Evolutionary conservation across 1,140 invertebrate species (phyloP).

Genomic region (Bombus affinis): DNA sequence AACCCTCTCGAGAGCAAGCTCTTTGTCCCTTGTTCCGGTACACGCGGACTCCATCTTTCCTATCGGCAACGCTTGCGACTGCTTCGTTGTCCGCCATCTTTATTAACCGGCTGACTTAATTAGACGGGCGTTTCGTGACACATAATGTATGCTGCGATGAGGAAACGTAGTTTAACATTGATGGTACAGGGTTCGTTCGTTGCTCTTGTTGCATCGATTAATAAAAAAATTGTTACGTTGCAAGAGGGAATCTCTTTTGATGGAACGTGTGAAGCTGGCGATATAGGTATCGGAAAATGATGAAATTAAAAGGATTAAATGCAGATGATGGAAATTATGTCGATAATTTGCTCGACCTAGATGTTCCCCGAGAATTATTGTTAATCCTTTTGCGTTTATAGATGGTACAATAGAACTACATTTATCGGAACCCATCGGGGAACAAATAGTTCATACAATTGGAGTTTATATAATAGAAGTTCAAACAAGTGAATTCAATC

Average conservation of each 20-base stretch:
- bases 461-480: not conserved
- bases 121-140: slow-evolving; percentile 31
- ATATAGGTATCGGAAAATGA: not conserved
- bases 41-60: slow-evolving; percentile 56
- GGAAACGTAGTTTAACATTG: not conserved
- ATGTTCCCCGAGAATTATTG: not conserved
- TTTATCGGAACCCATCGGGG: not conserved
- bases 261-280: not conserved
- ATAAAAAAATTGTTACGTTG: not conserved
- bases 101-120: slow-evolving; percentile 60
- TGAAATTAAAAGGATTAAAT: not conserved
- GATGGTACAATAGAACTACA: not conserved
- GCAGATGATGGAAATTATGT: not conserved
- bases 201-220: not conserved
- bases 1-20: slow-evolving; percentile 49
- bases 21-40: slow-evolving; percentile 61
- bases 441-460: not conserved
- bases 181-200: not conserved
- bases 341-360: not conserved
- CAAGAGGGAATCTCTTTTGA: not conserved
- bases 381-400: not conserved
- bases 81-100: slow-evolving; percentile 42
- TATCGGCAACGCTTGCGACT: slow-evolving; percentile 44
- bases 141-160: not conserved
- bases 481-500: not conserved